phyloP scores from a whole-genome alignment of 2,113 vertebrate species.

The Channa maculata region DNA sequence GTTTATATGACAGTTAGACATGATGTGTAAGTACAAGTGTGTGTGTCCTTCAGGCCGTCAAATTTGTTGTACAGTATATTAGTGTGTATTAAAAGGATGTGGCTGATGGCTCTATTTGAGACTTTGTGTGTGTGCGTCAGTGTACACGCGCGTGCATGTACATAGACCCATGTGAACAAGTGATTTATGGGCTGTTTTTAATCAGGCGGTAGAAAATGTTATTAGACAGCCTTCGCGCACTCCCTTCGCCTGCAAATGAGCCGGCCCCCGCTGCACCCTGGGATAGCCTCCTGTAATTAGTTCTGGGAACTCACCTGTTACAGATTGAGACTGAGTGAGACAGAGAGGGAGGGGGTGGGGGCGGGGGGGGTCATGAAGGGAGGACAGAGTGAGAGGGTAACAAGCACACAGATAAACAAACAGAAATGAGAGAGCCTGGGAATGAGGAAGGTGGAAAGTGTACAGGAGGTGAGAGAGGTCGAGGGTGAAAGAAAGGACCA shows the following conservation, averaged over 20 bases:
- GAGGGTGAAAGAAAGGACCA: slow-evolving; percentile 25
- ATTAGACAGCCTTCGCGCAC: slow-evolving; percentile 69
- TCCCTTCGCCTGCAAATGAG: slow-evolving; percentile 71
- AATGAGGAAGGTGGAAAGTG: not conserved
- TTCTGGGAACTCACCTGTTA: slow-evolving; percentile 79
- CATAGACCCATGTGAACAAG: slow-evolving; percentile 50
- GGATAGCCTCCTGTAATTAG: slow-evolving; percentile 77
- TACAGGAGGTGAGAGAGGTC: slow-evolving; percentile 6
- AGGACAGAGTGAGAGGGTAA: slow-evolving; percentile 44
- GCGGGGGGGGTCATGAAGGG: not conserved
- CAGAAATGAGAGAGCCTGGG: not conserved
- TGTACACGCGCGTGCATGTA: slow-evolving; percentile 12
- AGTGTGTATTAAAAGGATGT: slow-evolving; percentile 41
- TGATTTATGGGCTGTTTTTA: slow-evolving; percentile 80
- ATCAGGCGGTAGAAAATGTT: slow-evolving; percentile 75
- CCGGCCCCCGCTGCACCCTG: slow-evolving; percentile 65
- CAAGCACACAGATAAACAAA: slow-evolving; percentile 61
- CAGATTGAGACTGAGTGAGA: slow-evolving; percentile 42
- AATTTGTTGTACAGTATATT: slow-evolving; percentile 42
- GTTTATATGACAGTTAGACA: slow-evolving; percentile 18
- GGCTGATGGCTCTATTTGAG: slow-evolving; percentile 57
- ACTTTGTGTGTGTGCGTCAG: slow-evolving; percentile 2
- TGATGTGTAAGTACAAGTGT: not conserved
- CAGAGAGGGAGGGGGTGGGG: not conserved
- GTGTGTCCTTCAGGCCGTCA: slow-evolving; percentile 32